A percentile compares a stretch with the other conserved stretches of the same genome.
These are phyloP conservation scores for Myxocyprinus asiaticus DNA, from an alignment of 2,113 vertebrate genomes.

Conservation along the genomic window DNA sequence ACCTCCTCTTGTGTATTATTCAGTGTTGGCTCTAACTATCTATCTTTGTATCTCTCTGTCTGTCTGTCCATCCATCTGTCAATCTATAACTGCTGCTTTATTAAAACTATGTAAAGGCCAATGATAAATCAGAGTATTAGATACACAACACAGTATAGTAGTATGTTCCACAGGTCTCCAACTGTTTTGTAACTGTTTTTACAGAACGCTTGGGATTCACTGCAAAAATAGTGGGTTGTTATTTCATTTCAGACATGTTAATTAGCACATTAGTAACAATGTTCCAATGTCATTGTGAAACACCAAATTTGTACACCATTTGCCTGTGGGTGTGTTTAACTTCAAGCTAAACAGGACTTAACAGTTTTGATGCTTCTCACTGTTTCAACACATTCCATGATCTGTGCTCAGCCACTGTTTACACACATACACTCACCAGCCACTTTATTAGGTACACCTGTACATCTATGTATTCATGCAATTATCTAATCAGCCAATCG, in stretches of 20 bases:
- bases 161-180: not conserved
- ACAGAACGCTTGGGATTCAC: not conserved
- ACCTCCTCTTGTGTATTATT: too few relatives aligned
- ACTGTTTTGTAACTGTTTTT: too few relatives aligned
- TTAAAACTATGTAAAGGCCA: not conserved
- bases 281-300: not conserved
- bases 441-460: too few relatives aligned
- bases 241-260: not conserved
- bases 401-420: slow-evolving; percentile 6
- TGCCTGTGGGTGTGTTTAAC: slow-evolving; percentile 11
- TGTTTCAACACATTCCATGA: slow-evolving; percentile 8
- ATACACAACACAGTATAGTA: not conserved
- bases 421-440: too few relatives aligned
- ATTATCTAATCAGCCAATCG: too few relatives aligned
- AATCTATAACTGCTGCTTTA: not conserved
- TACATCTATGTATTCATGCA: too few relatives aligned
- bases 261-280: slow-evolving; percentile 2
- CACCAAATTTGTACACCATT: not conserved
- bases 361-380: not conserved
- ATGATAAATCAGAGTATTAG: not conserved
- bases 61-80: too few relatives aligned
- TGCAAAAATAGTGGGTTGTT: not conserved
- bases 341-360: not conserved
- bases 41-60: too few relatives aligned
- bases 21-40: too few relatives aligned